Evolutionary conservation across 2,797 vertebrate genomes (phyloP).

Genomic region (Pygocentrus nattereri): DNA sequence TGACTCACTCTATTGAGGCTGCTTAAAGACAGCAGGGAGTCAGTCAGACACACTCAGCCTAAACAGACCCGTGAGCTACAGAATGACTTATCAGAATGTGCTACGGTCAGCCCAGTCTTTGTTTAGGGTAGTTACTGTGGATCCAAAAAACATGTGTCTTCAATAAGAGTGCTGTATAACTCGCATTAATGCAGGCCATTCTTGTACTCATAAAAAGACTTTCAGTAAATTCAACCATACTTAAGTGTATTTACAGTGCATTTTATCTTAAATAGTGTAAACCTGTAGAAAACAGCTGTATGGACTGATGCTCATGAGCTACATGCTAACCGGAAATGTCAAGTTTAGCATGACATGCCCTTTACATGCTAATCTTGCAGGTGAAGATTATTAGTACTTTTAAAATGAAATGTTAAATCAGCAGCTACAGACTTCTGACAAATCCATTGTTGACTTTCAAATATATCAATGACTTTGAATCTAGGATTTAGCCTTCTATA

Average conservation of each 20-base stretch:
- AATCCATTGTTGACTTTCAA: slow-evolving; percentile 6
- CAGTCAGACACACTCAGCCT: slow-evolving; percentile 4
- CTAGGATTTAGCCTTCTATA: neutral
- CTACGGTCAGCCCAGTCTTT: slow-evolving; percentile 1
- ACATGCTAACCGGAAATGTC: neutral
- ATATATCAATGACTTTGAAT: slow-evolving; percentile 7
- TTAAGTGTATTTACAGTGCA: neutral
- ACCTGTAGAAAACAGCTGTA: neutral
- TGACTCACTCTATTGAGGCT: slow-evolving; percentile 16
- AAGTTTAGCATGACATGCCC: neutral
- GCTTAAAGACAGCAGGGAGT: slow-evolving; percentile 24
- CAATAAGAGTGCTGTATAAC: slow-evolving; percentile 1
- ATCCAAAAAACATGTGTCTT: slow-evolving; percentile 7
- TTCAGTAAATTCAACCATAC: neutral
- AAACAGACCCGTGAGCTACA: slow-evolving; percentile 1
- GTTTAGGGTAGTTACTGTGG: slow-evolving; percentile 1
- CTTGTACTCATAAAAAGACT: slow-evolving; percentile 7
- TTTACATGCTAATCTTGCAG: neutral
- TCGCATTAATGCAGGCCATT: neutral
- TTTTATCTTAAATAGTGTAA: neutral
- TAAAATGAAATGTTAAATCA: neutral
- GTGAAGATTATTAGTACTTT: neutral
- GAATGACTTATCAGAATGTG: slow-evolving; percentile 20
- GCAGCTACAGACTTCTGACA: neutral
- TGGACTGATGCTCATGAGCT: neutral